These are phyloP conservation scores for Drosophila pullipes DNA, from an alignment of 2,888 invertebrate genomes.

Conservation along the genomic window DNA sequence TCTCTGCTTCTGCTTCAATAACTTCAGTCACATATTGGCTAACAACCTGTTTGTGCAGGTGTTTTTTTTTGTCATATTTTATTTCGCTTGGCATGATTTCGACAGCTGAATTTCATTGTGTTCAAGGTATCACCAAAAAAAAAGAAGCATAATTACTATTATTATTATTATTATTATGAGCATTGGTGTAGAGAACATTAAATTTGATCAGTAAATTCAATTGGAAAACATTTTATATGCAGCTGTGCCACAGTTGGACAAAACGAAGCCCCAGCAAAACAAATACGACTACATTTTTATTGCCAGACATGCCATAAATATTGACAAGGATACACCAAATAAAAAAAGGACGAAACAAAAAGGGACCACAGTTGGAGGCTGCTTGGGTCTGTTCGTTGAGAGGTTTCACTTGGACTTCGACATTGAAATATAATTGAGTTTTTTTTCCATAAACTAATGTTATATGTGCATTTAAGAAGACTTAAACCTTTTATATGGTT, in stretches of 20 bases:
- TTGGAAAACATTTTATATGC: constrained; percentile 23
- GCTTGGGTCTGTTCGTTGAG: constrained; percentile 5
- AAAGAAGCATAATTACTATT: neutral
- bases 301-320: constrained; percentile 32
- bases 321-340: neutral
- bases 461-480: neutral
- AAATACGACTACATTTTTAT: constrained; percentile 3
- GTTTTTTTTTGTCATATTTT: constrained; percentile 20
- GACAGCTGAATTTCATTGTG: neutral
- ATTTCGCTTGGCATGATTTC: neutral
- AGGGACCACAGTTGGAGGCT: constrained; percentile 9
- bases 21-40: constrained; percentile 11
- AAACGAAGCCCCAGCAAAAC: constrained; percentile 15
- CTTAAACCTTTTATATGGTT: neutral
- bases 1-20: neutral
- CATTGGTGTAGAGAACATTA: constrained; percentile 7
- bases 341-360: neutral
- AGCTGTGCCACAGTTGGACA: constrained; percentile 10
- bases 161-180: constrained; percentile 17
- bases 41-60: constrained; percentile 41
- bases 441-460: neutral
- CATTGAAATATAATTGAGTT: constrained; percentile 18
- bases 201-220: constrained; percentile 25
- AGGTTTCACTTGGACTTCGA: constrained; percentile 30
- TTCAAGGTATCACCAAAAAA: constrained; percentile 43